These are phyloP conservation scores for Fundulus diaphanus DNA, from an alignment of 2,797 vertebrate genomes.

Conservation along the genomic window DNA sequence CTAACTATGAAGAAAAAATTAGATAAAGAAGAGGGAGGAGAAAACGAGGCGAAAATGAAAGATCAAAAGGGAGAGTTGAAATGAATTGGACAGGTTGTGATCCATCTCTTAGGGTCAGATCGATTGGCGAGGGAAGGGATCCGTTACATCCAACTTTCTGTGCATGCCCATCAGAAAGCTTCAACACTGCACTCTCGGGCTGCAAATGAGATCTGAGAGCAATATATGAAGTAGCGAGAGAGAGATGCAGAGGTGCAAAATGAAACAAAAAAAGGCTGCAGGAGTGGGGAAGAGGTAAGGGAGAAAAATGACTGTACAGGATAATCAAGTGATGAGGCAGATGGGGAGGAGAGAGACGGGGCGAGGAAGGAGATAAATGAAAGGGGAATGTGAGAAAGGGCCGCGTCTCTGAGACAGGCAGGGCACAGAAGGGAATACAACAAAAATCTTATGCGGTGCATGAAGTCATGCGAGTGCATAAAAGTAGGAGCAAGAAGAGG, in stretches of 20 bases:
- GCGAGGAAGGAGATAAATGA: constrained; percentile 38
- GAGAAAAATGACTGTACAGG: constrained; percentile 27
- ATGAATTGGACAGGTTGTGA: constrained; percentile 57
- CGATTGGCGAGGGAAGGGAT: constrained; percentile 59
- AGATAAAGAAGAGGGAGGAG: background rate
- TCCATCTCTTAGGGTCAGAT: constrained; percentile 65
- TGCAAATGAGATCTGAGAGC: constrained; percentile 62
- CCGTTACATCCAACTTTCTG: constrained; percentile 53
- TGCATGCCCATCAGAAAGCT: constrained; percentile 34
- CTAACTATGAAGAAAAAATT: constrained; percentile 3
- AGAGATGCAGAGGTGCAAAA: constrained; percentile 15
- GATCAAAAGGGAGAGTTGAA: constrained; percentile 41
- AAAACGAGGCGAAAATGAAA: background rate
- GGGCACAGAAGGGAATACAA: background rate
- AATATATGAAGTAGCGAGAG: constrained; percentile 19
- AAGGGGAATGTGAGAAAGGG: background rate
- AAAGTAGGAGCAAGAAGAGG: constrained; percentile 31
- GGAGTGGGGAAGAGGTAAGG: constrained; percentile 7
- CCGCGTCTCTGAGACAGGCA: background rate
- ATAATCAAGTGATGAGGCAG: constrained; percentile 32
- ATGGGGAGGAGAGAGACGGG: constrained; percentile 19
- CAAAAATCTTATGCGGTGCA: constrained; percentile 18
- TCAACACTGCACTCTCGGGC: constrained; percentile 36
- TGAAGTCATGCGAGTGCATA: constrained; percentile 20
- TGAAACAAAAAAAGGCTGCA: background rate